Evolutionary conservation across 2,888 invertebrate species (phyloP), one percentile per base, ranked within the genome.

Genomic region (Coenonympha glycerion): DNA sequence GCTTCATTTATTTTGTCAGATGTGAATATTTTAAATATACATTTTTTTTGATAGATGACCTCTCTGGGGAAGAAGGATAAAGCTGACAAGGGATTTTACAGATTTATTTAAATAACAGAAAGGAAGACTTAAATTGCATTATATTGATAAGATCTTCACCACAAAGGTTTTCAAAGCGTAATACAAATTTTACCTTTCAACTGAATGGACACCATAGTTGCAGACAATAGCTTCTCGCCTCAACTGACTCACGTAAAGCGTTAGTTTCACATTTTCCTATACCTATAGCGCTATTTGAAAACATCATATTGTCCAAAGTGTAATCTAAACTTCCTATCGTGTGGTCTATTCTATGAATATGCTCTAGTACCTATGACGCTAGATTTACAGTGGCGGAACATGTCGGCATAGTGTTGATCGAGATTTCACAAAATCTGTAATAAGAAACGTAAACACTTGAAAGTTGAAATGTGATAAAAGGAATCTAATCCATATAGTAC

Each of bases 401-500:
- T 72, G 62, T 21, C 44, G 59, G 59, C 83, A 83, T 57, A 63
- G 66, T 1, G 36, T 47, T 42, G 55, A 61, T 13, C 59, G 45
- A 19, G 65, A 62, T 46, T 57, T 50, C 53, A 59, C 21, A 55
- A 77, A 84, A 51, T 60, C 83, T 82, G 72, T 33, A 73, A 64
- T 30, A 37, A n/a, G 18, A 22, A 48, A 22, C 11, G 18, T 13
- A n/a, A 28, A 28, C 3, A 9, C n/a, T n/a, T 0, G 1, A 2
- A n/a, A n/a, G n/a, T n/a, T n/a, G n/a, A n/a, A n/a, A n/a, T n/a
- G n/a, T n/a, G n/a, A n/a, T n/a, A n/a, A n/a, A n/a, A n/a, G n/a
- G n/a, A n/a, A n/a, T n/a, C n/a, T n/a, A n/a, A n/a, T n/a, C n/a
- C n/a, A n/a, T n/a, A n/a, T n/a, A n/a, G n/a, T n/a, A n/a, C n/a